These are phyloP conservation scores for Drosophila pullipes DNA, from an alignment of 2,888 invertebrate genomes.

Conservation along the genomic window DNA sequence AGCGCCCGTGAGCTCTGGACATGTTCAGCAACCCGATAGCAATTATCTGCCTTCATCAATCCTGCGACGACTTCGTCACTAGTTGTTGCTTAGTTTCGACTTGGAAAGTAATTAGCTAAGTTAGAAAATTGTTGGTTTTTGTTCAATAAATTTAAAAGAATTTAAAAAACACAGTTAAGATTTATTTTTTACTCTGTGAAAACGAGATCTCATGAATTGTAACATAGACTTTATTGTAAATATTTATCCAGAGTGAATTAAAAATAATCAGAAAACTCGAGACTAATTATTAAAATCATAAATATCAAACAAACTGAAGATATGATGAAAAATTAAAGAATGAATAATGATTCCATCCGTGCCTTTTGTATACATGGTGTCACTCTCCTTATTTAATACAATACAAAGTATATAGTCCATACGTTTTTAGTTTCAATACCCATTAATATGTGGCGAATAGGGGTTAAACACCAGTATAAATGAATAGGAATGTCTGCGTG, in stretches of 20 bases:
- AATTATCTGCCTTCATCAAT: slow-evolving; percentile 74
- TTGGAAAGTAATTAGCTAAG: slow-evolving; percentile 25
- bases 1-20: slow-evolving; percentile 46
- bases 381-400: background rate
- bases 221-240: background rate
- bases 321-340: background rate
- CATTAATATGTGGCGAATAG: background rate
- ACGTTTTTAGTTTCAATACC: background rate
- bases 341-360: background rate
- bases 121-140: slow-evolving; percentile 21
- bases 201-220: background rate
- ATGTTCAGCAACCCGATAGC: slow-evolving; percentile 54
- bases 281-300: background rate
- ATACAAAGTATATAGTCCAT: background rate
- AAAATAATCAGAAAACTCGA: background rate
- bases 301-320: background rate
- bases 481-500: too few relatives aligned
- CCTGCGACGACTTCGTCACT: slow-evolving; percentile 70
- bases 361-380: too few relatives aligned
- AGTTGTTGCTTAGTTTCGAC: slow-evolving; percentile 11
- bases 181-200: background rate
- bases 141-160: slow-evolving; percentile 36
- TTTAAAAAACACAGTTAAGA: background rate
- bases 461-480: too few relatives aligned
- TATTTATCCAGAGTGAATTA: background rate